Base-by-base conservation (phyloP, 1,140 invertebrate species). In the Solenopsis invicta region DNA sequence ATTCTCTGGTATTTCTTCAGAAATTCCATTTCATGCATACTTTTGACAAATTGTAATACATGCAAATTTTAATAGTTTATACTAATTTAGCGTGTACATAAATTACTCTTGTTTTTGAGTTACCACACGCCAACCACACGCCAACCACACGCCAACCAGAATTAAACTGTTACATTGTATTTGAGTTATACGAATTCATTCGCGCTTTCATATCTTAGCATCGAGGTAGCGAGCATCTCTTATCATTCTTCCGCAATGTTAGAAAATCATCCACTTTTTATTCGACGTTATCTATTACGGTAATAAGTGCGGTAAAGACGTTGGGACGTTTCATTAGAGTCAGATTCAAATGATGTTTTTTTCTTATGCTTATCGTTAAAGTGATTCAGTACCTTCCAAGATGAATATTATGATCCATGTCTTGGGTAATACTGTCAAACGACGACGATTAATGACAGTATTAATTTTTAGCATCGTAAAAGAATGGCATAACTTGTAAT, bases 191-290 rank as follows among this genome's bases (percentile, higher is more conserved):
- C 6, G 48, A 66, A 54, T 29, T 52, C 45, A 9, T 54, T 8
- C 6, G 59, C 41, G 24, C 37, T 54, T 24, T 13, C 48, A 16
- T 82, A 74, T 82, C 50, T 56, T 59, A 50, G 6, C 16, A n/a
- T 45, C 41, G 37, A 45, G 21, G 4, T 48, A 45, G 18, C 24
- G 29, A 59, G 24, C 4, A 29, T 61, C 12, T 61, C 37, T 59
- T 69, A 81, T 81, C 64, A 52, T 21, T 82, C 52, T 59, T 74
- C 78, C 66, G 48, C 52, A 61, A 74, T 82, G 6, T 45, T 16
- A 61, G 64, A 74, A 34, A 74, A 61, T 74, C 21, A 61, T 24
- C n/a, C 10, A 41, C 16, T 72, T 72, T 82, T 74, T 82, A 37
- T 24, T 67, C 4, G 13, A 67, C 37, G 21, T 74, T 82, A 82